Conservation (phyloP, 2,113 vertebrate species). For the Peucedramus taeniatus region DNA sequence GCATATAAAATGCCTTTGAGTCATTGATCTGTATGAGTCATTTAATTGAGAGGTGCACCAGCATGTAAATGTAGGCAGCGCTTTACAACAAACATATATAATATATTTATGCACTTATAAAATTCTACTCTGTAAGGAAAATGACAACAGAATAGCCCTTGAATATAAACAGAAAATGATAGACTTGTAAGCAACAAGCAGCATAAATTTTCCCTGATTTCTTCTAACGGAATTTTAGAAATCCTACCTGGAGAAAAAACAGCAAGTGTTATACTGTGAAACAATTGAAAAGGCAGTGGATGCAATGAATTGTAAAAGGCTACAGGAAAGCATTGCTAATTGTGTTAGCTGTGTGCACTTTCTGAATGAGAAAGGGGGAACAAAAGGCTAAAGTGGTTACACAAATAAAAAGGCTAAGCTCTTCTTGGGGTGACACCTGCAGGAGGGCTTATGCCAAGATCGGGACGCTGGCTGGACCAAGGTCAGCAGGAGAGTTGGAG, state of each 20-base stretch:
- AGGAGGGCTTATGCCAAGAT: not conserved
- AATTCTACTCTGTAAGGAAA: not conserved
- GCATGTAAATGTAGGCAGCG: not conserved
- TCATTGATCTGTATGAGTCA: slow-evolving; percentile 18
- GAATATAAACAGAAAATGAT: not conserved
- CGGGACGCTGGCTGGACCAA: not conserved
- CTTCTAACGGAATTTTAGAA: not conserved
- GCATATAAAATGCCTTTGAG: slow-evolving; percentile 28
- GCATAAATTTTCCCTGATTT: not conserved
- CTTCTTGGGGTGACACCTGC: not conserved
- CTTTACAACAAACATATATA: not conserved
- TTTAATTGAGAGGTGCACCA: not conserved
- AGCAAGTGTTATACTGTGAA: not conserved
- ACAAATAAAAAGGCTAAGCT: not conserved
- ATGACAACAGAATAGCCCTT: not conserved
- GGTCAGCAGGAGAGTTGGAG: not conserved
- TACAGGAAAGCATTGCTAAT: not conserved
- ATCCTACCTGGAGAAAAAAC: not conserved
- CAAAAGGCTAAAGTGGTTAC: not conserved
- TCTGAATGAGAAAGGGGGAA: not conserved
- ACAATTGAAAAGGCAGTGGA: not conserved
- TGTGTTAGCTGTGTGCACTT: not conserved
- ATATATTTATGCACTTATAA: not conserved
- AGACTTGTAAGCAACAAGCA: not conserved
- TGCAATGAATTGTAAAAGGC: not conserved